These are phyloP conservation scores for Sitta carolinensis DNA, from an alignment of 2,797 vertebrate genomes.

Conservation along the genomic window DNA sequence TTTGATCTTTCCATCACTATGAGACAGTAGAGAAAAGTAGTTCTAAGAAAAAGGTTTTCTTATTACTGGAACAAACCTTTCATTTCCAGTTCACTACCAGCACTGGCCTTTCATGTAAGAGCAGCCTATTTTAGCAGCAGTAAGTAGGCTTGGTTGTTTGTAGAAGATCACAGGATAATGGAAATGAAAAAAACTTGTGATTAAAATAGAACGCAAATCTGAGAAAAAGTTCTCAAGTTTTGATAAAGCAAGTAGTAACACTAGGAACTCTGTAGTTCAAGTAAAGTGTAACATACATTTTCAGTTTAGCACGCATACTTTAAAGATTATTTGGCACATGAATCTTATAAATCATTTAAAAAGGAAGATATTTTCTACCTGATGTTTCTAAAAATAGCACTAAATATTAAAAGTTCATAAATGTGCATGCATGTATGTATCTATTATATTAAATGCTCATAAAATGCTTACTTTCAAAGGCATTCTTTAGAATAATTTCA, in stretches of 20 bases:
- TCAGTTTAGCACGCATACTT: neutral
- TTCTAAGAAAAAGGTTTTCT: conserved; percentile 56
- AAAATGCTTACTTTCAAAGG: neutral
- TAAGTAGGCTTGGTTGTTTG: conserved; percentile 11
- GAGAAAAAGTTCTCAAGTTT: neutral
- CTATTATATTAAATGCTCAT: neutral
- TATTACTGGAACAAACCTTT: conserved; percentile 56
- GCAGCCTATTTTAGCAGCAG: neutral
- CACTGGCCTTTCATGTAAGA: conserved; percentile 58
- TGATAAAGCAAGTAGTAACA: neutral
- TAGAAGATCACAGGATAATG: conserved; percentile 32
- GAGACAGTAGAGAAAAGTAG: conserved; percentile 33
- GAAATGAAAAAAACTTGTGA: neutral
- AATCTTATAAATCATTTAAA: neutral
- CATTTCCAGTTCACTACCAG: conserved; percentile 32
- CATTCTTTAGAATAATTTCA: neutral
- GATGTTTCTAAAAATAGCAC: neutral
- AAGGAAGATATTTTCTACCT: neutral
- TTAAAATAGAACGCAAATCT: conserved; percentile 15
- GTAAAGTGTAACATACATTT: neutral
- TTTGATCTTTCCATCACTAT: conserved; percentile 60
- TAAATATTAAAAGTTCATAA: neutral
- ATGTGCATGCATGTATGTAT: neutral
- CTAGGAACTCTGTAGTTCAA: neutral
- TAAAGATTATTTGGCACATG: neutral